Evolutionary conservation across 2,113 vertebrate species (phyloP).

Genomic region (Sceloporus tristichus): DNA sequence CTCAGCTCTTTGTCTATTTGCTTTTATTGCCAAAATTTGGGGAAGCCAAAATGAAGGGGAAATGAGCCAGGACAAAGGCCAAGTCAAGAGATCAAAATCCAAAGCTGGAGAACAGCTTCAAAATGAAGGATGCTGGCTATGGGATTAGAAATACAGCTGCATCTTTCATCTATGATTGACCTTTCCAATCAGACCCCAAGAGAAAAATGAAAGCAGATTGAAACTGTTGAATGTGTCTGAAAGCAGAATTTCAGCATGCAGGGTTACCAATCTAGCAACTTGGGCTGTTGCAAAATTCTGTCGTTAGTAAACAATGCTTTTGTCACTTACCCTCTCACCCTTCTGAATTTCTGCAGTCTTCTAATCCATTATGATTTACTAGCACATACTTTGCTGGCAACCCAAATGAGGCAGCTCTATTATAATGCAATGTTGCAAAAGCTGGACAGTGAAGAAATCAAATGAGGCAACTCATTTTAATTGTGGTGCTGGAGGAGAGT

Average conservation of each 20-base stretch:
- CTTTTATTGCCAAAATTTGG: background rate
- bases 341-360: background rate
- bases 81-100: background rate
- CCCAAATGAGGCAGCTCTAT: background rate
- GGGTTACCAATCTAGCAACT: background rate
- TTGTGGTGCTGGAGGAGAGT: no score
- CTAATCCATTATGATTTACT: no score
- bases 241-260: background rate
- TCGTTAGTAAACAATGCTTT: background rate
- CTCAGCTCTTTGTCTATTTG: background rate
- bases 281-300: background rate
- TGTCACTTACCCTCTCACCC: background rate
- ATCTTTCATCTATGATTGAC: slow-evolving; percentile 7
- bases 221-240: background rate
- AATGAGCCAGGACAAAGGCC: background rate
- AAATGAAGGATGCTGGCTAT: background rate
- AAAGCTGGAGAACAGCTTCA: slow-evolving; percentile 1
- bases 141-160: background rate
- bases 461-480: no score
- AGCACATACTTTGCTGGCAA: background rate
- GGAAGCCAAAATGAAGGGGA: background rate
- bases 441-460: no score
- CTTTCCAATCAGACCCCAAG: background rate
- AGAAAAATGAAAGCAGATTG: background rate
- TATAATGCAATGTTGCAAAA: no score